Conservation (phyloP, 2,888 invertebrate genomes). For the Malachius bipustulatus region DNA sequence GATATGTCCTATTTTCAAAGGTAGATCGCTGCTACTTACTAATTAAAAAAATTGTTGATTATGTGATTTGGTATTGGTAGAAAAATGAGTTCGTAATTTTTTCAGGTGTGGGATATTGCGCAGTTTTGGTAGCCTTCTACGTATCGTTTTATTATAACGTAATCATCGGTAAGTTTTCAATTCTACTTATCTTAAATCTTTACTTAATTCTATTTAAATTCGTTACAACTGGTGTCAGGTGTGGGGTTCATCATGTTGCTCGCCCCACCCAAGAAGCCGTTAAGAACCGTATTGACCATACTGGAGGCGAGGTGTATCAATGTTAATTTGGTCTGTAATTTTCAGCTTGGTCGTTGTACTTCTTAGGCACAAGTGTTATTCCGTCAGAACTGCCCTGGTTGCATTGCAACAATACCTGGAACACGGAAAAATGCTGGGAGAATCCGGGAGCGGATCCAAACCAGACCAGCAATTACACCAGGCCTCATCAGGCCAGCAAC, state of each 20-base stretch:
- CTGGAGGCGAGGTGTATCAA: no score
- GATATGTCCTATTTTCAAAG: slow-evolving; percentile 73
- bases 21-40: slow-evolving; percentile 36
- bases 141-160: slow-evolving; percentile 77
- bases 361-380: slow-evolving; percentile 56
- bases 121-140: slow-evolving; percentile 67
- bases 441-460: slow-evolving; percentile 25
- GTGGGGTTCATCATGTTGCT: no score
- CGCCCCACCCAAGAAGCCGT: no score
- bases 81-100: no score
- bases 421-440: slow-evolving; percentile 60
- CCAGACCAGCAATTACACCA: slow-evolving; percentile 33
- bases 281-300: no score
- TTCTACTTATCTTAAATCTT: no score
- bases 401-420: slow-evolving; percentile 72
- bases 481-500: slow-evolving; percentile 30
- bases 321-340: no score
- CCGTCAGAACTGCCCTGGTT: slow-evolving; percentile 65
- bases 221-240: no score
- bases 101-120: slow-evolving; percentile 67
- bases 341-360: slow-evolving; percentile 63
- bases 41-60: slow-evolving; percentile 1
- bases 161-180: slow-evolving; percentile 61
- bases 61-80: background rate
- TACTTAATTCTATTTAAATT: no score